Evolutionary conservation across 2,797 vertebrate genomes (phyloP).

Genomic region (Sciurus vulgaris): DNA sequence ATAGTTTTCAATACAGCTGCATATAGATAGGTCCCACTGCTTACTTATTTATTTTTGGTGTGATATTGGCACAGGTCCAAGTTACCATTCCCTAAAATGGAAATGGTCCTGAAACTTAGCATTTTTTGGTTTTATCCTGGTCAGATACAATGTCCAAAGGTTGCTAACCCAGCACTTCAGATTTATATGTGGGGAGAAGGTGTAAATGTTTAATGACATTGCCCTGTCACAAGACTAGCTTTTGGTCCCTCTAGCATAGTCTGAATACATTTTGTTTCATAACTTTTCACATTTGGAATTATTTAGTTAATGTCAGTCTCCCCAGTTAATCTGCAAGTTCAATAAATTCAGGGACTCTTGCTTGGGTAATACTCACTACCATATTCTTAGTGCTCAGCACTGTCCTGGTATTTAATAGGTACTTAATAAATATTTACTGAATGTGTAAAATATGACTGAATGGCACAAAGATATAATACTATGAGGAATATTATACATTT

Average conservation of each 20-base stretch:
- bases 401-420: background rate
- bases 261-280: background rate
- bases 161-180: slow-evolving; percentile 13
- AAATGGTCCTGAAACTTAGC: slow-evolving; percentile 38
- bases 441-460: background rate
- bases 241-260: background rate
- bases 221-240: background rate
- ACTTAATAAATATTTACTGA: background rate
- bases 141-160: background rate
- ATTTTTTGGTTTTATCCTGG: slow-evolving; percentile 30
- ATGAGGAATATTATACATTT: background rate
- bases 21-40: slow-evolving; percentile 58
- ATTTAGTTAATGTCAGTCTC: background rate
- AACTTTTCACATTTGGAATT: background rate
- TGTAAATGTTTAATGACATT: background rate
- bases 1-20: slow-evolving; percentile 57
- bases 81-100: slow-evolving; percentile 17
- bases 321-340: background rate
- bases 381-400: background rate
- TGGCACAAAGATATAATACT: background rate
- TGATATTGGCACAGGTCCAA: slow-evolving; percentile 57
- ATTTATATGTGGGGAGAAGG: background rate
- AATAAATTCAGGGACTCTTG: background rate
- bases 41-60: slow-evolving; percentile 66
- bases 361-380: background rate